Base-by-base conservation (phyloP, 2,888 invertebrate species). In the Apantesis nais region DNA sequence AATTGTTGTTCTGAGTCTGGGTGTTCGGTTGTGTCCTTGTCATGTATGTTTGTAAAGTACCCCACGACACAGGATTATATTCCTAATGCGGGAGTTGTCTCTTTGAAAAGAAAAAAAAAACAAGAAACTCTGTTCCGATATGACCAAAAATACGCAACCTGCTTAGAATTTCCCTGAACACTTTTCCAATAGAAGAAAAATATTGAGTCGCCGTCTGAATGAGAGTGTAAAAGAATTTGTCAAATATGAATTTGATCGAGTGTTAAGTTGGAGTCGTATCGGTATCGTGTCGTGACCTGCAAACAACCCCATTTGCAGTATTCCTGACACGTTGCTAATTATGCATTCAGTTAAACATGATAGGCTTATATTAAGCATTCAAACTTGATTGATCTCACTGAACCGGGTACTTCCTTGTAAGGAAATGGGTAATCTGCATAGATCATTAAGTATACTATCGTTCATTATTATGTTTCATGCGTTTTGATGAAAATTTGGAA, bases 351-450 rank as follows among this genome's bases (percentile, higher is more conserved):
- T 73, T 63, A 68, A 81, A 76, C 69, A 74, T 78, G 68, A 81
- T 75, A 73, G 74, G 78, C 76, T 79, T 77, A 72, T 78, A 80
- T 80, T 78, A 76, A 78, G 72, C 66, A 72, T 73, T 77, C 77
- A 66, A 72, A 70, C 62, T 70, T 62, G 65, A 19, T 31, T 58
- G 62, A 68, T 72, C 37, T 66, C 68, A 65, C 71, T 80, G 70
- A 75, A 79, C 16, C 39, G 16, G 73, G 7, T 66, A 72, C 74
- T 55, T 52, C 80, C 76, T 65, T 63, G 77, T 73, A 81, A 71
- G 77, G 76, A 66, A 67, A 71, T 72, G 65, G 67, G 70, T 71
- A 75, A 67, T 73, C 67, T 66, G 71, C 71, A 73, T 72, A 63
- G 65, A n/a, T 37, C 65, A 48, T 66, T 66, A 31, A 55, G 25